phyloP scores from a whole-genome alignment of 2,888 invertebrate species.

The Baronia brevicornis region DNA sequence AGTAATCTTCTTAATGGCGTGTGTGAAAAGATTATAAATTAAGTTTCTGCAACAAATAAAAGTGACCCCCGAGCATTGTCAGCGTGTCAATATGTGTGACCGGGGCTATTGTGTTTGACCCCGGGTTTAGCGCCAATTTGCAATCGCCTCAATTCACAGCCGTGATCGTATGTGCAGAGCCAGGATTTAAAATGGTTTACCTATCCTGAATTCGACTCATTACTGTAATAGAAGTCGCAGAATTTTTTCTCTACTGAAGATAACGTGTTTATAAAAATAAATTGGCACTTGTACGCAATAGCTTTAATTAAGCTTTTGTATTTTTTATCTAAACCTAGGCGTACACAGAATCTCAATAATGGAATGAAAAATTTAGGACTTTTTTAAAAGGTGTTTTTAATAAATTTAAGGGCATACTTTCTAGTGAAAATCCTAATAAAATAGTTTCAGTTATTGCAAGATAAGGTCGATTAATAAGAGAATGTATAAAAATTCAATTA shows the following conservation, averaged over 20 bases:
- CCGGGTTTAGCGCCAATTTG: constrained; percentile 67
- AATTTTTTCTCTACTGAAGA: constrained; percentile 16
- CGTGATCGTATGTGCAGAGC: constrained; percentile 44
- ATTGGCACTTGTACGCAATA: background rate
- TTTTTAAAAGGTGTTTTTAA: too few species aligned
- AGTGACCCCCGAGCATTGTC: constrained; percentile 73
- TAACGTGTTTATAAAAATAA: constrained; percentile 13
- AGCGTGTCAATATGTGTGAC: constrained; percentile 75
- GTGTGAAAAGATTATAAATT: constrained; percentile 77
- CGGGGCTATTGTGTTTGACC: constrained; percentile 68
- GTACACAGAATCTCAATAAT: too few species aligned
- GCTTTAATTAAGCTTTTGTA: too few species aligned
- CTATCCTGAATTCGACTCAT: constrained; percentile 33
- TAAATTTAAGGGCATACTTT: too few species aligned
- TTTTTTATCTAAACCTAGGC: too few species aligned
- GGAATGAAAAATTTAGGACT: too few species aligned
- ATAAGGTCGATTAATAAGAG: too few species aligned
- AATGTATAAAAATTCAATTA: too few species aligned
- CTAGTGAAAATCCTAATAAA: too few species aligned
- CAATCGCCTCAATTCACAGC: constrained; percentile 52
- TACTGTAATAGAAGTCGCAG: constrained; percentile 31
- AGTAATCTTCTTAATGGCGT: constrained; percentile 75
- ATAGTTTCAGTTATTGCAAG: too few species aligned
- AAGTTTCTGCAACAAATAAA: constrained; percentile 76
- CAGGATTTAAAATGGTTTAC: constrained; percentile 45